phyloP scores from a whole-genome alignment of 2,888 invertebrate genomes.

The Holacanthella duospinosa region DNA sequence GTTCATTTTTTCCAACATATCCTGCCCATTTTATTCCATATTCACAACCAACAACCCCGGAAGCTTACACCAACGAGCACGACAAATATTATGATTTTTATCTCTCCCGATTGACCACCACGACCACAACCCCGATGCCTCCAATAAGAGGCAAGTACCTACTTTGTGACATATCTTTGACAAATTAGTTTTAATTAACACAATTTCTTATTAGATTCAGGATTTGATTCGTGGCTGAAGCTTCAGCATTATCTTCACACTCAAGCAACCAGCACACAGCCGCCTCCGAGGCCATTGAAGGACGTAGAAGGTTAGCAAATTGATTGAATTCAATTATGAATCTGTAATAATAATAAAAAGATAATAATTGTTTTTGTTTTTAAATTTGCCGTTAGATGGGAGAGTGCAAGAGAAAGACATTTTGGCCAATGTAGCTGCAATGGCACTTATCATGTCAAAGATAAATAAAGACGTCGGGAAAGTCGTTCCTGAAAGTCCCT shows the following conservation, averaged over 20 bases:
- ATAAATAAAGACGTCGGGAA: not conserved
- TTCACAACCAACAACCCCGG: no score
- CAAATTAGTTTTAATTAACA: not conserved
- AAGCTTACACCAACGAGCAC: no score
- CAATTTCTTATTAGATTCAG: not conserved
- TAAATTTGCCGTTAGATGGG: no score
- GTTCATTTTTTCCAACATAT: no score
- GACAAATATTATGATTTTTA: no score
- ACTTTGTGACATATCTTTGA: not conserved
- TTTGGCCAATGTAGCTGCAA: not conserved
- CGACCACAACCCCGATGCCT: not conserved
- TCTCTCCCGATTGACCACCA: no score
- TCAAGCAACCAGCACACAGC: no score
- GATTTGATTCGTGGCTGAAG: not conserved
- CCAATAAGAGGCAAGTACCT: not conserved
- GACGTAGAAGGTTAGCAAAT: no score
- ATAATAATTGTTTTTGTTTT: no score
- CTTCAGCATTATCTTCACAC: not conserved
- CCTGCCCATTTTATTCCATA: no score
- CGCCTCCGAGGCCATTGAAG: no score
- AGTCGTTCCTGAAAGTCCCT: not conserved
- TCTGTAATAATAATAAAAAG: no score
- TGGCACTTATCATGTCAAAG: not conserved
- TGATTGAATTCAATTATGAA: not conserved
- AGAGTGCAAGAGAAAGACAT: not conserved